phyloP scores from a whole-genome alignment of 2,888 invertebrate species.

The Lucinisca nassula region DNA sequence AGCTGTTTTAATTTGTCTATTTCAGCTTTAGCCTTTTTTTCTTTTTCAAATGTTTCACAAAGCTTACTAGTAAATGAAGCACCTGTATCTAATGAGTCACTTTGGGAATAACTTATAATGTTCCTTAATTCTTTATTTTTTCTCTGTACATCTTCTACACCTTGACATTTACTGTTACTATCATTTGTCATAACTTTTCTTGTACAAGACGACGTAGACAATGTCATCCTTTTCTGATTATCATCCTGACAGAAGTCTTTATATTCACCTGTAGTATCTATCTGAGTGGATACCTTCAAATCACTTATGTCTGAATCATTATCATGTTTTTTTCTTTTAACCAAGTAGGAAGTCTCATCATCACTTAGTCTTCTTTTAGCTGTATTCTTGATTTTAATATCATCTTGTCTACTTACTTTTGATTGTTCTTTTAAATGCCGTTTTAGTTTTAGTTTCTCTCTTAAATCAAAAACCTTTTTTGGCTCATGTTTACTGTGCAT shows the following conservation, averaged over 20 bases:
- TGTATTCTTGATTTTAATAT: neutral
- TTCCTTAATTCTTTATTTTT: neutral
- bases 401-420: neutral
- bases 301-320: neutral
- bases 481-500: too few species aligned
- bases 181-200: too few species aligned
- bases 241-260: neutral
- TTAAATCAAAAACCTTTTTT: constrained; percentile 37
- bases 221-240: too few species aligned
- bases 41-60: neutral
- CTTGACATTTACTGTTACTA: neutral
- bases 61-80: neutral
- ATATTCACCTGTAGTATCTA: neutral
- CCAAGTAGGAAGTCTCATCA: neutral
- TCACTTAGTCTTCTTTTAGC: neutral
- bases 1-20: neutral
- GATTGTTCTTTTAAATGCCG: neutral
- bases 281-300: neutral
- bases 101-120: neutral
- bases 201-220: too few species aligned
- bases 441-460: constrained; percentile 49
- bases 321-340: neutral
- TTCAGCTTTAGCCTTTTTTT: neutral
- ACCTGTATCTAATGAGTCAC: neutral
- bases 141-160: neutral